Evolutionary conservation across 2,113 vertebrate genomes (phyloP), one percentile per base, ranked within the genome.

Genomic region (Catharus bicknelli): DNA sequence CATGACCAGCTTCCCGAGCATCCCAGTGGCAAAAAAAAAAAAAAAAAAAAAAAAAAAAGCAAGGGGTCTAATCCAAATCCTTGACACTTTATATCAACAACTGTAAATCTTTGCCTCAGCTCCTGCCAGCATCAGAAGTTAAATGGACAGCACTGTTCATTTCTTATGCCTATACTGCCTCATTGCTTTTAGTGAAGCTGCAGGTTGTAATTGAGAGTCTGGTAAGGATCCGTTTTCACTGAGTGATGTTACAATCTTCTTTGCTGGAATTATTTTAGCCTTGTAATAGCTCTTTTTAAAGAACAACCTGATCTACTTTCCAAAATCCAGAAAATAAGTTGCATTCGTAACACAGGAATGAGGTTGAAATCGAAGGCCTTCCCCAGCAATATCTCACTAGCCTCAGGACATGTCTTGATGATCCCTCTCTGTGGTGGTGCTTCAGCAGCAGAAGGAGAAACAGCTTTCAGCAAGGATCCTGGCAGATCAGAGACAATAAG

Each of bases 211-310:
- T 74, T 80, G 59, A 93, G 51, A 86, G 45, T 55, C 79, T 74
- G 40, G 36, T 88, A 90, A 88, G 48, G 57, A 91, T 53, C 61
- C 16, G 21, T 76, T 78, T 90, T 32, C 38, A 3, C 48, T 94
- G 90, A 95, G 38, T 86, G 95, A 91, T 95, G 72, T 61, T 91
- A 50, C 83, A 80, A 15, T 85, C 79, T 91, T 88, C n/a, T 59
- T 77, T 38, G 20, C 58, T 83, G 48, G 22, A 94, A 93, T 19
- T 88, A 78, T 88, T 86, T 83, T 63, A 90, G 59, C 59, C n/a
- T 78, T 75, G 29, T 48, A 93, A 94, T 83, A 67, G 36, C n/a
- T 95, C 82, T 86, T 94, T 92, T 74, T 81, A 91, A 94, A 62
- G 48, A 53, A 72, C 22, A 62, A 36, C 21, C 83, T 72, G 63